phyloP scores from a whole-genome alignment of 1,140 invertebrate species.

The Carcinoscorpius rotundicauda region DNA sequence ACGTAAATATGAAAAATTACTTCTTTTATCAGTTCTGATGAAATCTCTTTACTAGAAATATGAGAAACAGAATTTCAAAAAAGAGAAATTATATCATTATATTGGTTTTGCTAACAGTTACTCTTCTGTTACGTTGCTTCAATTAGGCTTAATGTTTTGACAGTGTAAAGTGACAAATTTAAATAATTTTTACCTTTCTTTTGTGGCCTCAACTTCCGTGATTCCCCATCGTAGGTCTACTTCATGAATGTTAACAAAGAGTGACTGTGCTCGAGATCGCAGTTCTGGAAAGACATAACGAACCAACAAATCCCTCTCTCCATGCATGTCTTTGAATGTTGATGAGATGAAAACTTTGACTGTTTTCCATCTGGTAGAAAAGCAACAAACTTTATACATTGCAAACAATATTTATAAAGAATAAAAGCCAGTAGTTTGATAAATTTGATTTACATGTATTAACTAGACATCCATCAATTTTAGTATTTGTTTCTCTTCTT shows the following conservation, averaged over 20 bases:
- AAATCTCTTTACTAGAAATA: neutral
- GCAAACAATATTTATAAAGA: too few relatives aligned
- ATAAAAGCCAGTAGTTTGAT: too few relatives aligned
- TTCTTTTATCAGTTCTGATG: too few relatives aligned
- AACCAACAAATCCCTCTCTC: conserved; percentile 37
- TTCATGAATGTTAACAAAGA: conserved; percentile 35
- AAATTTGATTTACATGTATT: too few relatives aligned
- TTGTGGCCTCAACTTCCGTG: conserved; percentile 32
- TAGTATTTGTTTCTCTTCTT: too few relatives aligned
- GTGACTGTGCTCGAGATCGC: conserved; percentile 14
- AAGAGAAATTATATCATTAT: conserved; percentile 10
- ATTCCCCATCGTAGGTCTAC: conserved; percentile 41
- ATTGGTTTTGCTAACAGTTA: neutral
- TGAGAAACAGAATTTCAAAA: conserved; percentile 7
- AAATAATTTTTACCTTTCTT: conserved; percentile 27
- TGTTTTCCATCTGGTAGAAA: conserved; percentile 32
- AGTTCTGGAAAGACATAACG: conserved; percentile 38
- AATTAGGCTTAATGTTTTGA: neutral
- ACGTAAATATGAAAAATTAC: too few relatives aligned
- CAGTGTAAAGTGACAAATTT: neutral
- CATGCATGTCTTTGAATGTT: conserved; percentile 41
- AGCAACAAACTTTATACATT: neutral
- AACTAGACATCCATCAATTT: too few relatives aligned
- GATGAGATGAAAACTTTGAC: conserved; percentile 40
- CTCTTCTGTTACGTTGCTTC: neutral